Conservation (phyloP, 2,888 invertebrate species). For the Sinotaia quadrata region DNA sequence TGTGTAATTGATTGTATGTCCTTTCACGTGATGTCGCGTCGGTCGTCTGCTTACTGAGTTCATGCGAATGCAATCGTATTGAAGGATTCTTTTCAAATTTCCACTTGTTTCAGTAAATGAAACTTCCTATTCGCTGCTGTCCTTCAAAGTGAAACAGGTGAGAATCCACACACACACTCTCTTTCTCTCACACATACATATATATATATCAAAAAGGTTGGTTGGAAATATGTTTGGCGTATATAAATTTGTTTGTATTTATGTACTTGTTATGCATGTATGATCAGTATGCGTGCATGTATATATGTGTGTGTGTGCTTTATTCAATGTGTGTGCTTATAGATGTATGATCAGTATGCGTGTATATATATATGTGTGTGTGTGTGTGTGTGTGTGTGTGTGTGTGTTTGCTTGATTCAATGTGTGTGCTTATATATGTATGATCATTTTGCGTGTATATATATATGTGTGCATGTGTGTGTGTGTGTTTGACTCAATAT, state of each 20-base stretch:
- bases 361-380: neutral
- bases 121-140: neutral
- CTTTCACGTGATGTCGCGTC: too few species aligned
- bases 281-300: neutral
- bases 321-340: neutral
- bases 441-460: neutral
- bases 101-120: neutral
- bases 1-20: too few species aligned
- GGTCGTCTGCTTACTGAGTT: too few species aligned
- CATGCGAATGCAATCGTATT: too few species aligned
- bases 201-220: slow-evolving; percentile 1
- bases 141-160: slow-evolving; percentile 14
- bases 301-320: neutral
- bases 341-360: neutral
- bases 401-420: neutral
- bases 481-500: too few species aligned
- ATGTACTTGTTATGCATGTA: too few species aligned
- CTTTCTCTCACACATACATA: slow-evolving; percentile 7
- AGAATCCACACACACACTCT: neutral
- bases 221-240: too few species aligned
- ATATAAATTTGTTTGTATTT: too few species aligned
- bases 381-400: neutral
- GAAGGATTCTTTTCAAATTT: too few species aligned
- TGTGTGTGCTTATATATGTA: neutral
- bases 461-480: neutral